phyloP scores from a whole-genome alignment of 2,797 vertebrate genomes.

The Carcharodon carcharias region DNA sequence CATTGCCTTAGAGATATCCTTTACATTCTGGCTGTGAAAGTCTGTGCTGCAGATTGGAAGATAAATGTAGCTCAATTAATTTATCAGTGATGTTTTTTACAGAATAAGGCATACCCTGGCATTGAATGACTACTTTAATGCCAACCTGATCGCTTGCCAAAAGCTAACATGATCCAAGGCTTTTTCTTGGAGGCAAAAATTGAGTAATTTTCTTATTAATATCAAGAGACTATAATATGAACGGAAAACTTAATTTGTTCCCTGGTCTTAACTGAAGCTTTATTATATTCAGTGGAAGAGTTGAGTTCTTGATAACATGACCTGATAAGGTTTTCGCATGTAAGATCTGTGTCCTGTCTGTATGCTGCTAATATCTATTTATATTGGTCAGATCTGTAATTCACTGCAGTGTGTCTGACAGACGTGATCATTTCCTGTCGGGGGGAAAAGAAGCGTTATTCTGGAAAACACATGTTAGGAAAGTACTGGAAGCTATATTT shows the following conservation, averaged over 20 bases:
- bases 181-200: background rate
- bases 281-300: constrained; percentile 27
- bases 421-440: background rate
- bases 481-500: background rate
- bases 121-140: background rate
- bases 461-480: background rate
- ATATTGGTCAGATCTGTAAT: background rate
- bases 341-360: background rate
- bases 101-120: constrained; percentile 14
- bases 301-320: background rate
- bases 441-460: background rate
- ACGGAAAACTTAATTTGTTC: background rate
- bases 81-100: background rate
- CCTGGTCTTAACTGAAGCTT: constrained; percentile 14
- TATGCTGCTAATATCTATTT: background rate
- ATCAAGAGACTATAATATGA: background rate
- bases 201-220: constrained; percentile 15
- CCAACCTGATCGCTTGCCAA: constrained; percentile 9
- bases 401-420: background rate
- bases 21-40: constrained; percentile 16
- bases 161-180: constrained; percentile 1
- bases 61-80: constrained; percentile 3
- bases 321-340: background rate
- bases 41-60: background rate
- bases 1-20: background rate